phyloP scores from a whole-genome alignment of 2,113 vertebrate genomes.

The Gavialis gangeticus region DNA sequence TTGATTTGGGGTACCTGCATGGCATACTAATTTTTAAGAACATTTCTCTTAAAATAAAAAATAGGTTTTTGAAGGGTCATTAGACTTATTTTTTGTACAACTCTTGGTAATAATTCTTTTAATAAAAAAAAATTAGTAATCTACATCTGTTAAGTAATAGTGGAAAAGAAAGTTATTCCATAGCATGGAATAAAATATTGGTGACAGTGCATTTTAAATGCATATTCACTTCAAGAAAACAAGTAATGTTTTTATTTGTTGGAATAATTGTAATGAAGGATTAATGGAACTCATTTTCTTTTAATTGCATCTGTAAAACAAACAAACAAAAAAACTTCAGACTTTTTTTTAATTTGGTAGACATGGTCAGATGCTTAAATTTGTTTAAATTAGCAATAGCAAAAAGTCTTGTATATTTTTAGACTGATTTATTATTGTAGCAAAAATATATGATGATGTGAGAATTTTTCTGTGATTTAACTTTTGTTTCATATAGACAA shows the following conservation, averaged over 20 bases:
- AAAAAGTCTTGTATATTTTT: background rate
- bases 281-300: background rate
- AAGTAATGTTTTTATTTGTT: background rate
- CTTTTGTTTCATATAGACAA: background rate
- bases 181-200: conserved; percentile 16
- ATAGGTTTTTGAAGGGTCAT: background rate
- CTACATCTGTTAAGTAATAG: background rate
- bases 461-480: background rate
- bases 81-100: background rate
- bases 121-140: background rate
- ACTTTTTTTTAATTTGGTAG: background rate
- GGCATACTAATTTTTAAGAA: background rate
- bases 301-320: background rate
- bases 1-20: background rate
- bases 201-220: background rate
- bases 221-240: background rate
- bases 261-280: background rate
- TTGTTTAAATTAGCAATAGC: background rate
- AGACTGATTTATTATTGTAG: background rate
- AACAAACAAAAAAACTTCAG: background rate
- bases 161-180: conserved; percentile 22
- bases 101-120: background rate
- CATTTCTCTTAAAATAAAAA: background rate
- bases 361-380: background rate
- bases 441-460: background rate